Base-by-base conservation (phyloP, 1,140 invertebrate species). In the Rhyzopertha dominica region DNA sequence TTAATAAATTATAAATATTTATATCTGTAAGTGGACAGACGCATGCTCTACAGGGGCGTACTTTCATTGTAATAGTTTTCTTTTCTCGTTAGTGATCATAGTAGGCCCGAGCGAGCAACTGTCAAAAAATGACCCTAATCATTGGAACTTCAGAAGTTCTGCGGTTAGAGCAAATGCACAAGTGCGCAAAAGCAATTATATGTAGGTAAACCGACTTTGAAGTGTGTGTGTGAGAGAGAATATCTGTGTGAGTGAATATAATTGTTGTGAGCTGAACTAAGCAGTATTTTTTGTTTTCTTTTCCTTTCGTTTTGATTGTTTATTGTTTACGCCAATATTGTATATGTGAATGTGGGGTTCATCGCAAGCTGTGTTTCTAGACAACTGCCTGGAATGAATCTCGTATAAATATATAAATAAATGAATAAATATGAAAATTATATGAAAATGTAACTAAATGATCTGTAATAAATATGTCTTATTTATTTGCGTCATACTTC, bases 1-100 rank as follows among this genome's bases (percentile, higher is more conserved):
- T 63, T 63, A 63, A 61, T 61, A 60, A 60, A 59, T 59, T 59
- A 58, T 60, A 59, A 47, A 62, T 63, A 61, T 58, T 58, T 63
- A 61, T 63, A 60, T 52, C 50, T 58, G 57, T 59, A 51, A 48
- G 39, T 51, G 52, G 47, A 40, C 24, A 40, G 28, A 28, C 28
- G 31, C 38, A 17, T 40, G 38, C 31, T 40, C 38, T 29, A 29
- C 28, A 29, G 28, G 28, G 16, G 25, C 12, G 12, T 26, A 26
- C 9, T 29, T 9, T n/a, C n/a, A n/a, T n/a, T n/a, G n/a, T n/a
- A n/a, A n/a, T n/a, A n/a, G n/a, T 4, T 29, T 29, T 29, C 16
- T 29, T 29, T 29, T 29, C n/a, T 29, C 16, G 25, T 26, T 9
- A 26, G 12, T 26, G 9, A 26, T 26, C 12, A 9, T 26, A 26